These are phyloP conservation scores for Mustelus asterias DNA, from an alignment of 2,113 vertebrate genomes.

Conservation along the genomic window DNA sequence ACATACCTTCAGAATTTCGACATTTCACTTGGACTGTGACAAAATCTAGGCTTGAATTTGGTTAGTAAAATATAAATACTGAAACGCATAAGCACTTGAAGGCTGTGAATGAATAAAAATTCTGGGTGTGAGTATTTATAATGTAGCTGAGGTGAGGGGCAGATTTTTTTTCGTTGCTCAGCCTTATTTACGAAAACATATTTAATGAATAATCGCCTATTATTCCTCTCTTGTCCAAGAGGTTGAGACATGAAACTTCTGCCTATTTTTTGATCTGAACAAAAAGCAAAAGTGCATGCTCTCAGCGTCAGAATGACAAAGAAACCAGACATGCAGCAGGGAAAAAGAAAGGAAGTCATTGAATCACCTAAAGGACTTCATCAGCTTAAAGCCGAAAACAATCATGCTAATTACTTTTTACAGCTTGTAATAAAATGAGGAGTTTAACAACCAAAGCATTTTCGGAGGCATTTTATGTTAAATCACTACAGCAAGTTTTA, in stretches of 20 bases:
- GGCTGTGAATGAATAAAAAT: too few species aligned
- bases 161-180: not conserved
- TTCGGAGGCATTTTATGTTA: constrained; percentile 10
- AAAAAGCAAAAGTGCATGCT: not conserved
- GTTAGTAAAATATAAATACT: too few species aligned
- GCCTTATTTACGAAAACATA: not conserved
- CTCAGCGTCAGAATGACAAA: not conserved
- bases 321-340: not conserved
- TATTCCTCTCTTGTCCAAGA: not conserved
- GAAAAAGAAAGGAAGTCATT: not conserved
- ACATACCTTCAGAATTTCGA: too few species aligned
- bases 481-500: not conserved
- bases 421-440: constrained; percentile 12
- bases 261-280: not conserved
- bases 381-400: constrained; percentile 9
- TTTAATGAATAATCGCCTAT: not conserved
- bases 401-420: constrained; percentile 25
- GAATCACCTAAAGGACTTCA: constrained; percentile 16
- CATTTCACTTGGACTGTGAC: too few species aligned
- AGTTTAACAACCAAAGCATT: constrained; percentile 10
- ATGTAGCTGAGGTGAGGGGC: too few species aligned
- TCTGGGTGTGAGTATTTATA: too few species aligned
- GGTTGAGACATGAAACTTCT: not conserved
- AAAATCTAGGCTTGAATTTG: too few species aligned
- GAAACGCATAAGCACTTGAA: too few species aligned